Percentiles rank a stretch among this genome's conserved stretches.
Conservation (phyloP, 2,113 vertebrate species). For the Rattus rattus region DNA sequence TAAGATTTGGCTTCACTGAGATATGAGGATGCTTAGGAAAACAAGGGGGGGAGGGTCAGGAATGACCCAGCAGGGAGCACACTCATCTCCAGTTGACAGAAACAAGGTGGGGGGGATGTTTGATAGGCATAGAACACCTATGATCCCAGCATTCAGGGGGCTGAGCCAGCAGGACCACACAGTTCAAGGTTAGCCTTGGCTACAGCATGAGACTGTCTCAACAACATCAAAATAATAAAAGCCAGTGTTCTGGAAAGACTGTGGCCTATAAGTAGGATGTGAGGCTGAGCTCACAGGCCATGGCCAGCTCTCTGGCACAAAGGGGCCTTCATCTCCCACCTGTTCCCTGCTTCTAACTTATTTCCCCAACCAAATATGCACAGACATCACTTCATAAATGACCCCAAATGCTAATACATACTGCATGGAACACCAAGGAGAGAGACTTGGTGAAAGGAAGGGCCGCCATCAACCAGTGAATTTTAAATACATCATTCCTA, state of each 20-base stretch:
- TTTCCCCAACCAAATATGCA: background rate
- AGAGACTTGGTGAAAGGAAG: slow-evolving; percentile 94
- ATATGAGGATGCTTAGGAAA: background rate
- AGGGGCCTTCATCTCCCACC: background rate
- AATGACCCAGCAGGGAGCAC: background rate
- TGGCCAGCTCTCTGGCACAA: background rate
- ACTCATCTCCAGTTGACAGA: background rate
- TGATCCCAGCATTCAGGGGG: background rate
- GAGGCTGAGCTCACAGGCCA: too few relatives aligned
- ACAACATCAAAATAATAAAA: background rate
- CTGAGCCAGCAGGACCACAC: background rate
- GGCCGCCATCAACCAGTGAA: slow-evolving; percentile 94
- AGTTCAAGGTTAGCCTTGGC: background rate
- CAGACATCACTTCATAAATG: accelerated
- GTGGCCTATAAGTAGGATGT: too few relatives aligned
- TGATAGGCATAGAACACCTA: background rate
- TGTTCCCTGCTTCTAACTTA: background rate
- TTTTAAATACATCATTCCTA: slow-evolving; percentile 93
- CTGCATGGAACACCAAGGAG: slow-evolving; percentile 92
- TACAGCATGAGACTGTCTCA: background rate
- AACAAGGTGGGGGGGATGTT: background rate
- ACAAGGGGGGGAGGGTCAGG: too few relatives aligned
- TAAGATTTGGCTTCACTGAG: background rate
- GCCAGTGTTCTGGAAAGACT: background rate
- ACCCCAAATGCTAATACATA: slow-evolving; percentile 76